Base-by-base conservation (phyloP, 2,113 vertebrate genomes). In the Bostrychus sinensis region DNA sequence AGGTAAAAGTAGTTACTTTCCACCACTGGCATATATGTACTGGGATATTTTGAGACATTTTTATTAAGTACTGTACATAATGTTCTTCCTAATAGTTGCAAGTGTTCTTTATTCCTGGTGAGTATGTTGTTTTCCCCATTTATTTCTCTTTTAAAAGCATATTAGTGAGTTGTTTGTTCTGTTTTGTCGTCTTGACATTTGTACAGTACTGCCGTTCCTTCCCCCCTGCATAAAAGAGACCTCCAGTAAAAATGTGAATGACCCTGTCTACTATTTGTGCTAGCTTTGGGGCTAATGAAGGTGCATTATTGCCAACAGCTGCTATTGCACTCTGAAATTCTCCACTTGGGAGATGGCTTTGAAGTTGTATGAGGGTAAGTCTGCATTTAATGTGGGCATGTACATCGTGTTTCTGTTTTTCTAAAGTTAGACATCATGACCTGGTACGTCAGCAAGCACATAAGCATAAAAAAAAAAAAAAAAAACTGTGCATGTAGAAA, bases 281-380 rank as follows among this genome's bases (percentile, higher is more conserved):
- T 9, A 38, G 26, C 17, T 28, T 20, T 55, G 53, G 32, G 53
- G 17, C 32, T 55, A 55, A 55, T 58, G 17, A 12, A 36, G n/a
- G 37, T 20, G 10, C 23, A 37, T 60, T 59, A 6, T 19, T 16
- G 30, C 3, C 56, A 51, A 16, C 46, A 63, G 64, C 55, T 39
- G 2, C 3, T 50, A 55, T 55, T 17, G 51, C 34, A 5, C 42
- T 16, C 25, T 56, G 25, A 41, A 48, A 39, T 20, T 37, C 25
- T 55, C 56, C 43, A 54, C 14, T 62, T 13, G 56, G 67, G 43
- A 48, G 37, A 58, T 55, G 11, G 19, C 37, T 20, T 50, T 36
- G 30, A 55, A 34, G 28, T 36, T 55, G 53, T 30, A 55, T 36
- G 39, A 45, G 23, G 50, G 6, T 58, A 63, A 58, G 8, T n/a